Evolutionary conservation across 2,113 vertebrate species (phyloP).

Genomic region (Eudyptes chrysolophus): DNA sequence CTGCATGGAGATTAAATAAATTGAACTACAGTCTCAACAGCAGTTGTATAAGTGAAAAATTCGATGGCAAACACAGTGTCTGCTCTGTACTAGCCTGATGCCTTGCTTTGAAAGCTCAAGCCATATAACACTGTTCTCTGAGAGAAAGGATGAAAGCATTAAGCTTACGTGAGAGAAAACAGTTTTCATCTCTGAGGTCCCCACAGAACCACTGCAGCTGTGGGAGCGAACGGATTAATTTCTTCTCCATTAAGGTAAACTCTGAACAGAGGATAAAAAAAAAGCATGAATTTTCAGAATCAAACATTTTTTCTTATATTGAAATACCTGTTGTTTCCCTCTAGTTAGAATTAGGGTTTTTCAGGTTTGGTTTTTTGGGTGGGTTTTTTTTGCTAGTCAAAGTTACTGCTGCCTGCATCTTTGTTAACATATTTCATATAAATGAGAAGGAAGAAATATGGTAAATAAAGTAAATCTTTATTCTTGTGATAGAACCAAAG

Average conservation of each 20-base stretch:
- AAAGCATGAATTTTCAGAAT: background rate
- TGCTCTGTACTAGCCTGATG: background rate
- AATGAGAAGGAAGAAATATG: background rate
- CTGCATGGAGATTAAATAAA: background rate
- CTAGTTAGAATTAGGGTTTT: background rate
- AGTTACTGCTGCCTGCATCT: background rate
- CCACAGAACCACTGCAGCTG: background rate
- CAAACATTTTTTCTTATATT: background rate
- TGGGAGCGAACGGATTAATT: background rate
- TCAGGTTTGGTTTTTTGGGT: background rate
- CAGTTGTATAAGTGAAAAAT: background rate
- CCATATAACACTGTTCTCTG: background rate
- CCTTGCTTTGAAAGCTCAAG: background rate
- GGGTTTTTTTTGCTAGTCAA: background rate
- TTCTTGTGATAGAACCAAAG: background rate
- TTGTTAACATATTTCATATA: background rate
- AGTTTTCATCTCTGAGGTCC: background rate
- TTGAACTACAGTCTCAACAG: background rate
- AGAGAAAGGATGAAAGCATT: background rate
- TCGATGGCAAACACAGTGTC: background rate
- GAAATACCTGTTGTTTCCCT: background rate
- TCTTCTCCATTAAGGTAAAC: background rate
- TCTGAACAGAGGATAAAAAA: background rate
- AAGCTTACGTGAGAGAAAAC: background rate
- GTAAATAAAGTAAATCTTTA: background rate